Percentiles rank a stretch among this genome's conserved stretches.
Evolutionary conservation across 2,888 invertebrate genomes (phyloP).

Genomic region (Troilus luridus): DNA sequence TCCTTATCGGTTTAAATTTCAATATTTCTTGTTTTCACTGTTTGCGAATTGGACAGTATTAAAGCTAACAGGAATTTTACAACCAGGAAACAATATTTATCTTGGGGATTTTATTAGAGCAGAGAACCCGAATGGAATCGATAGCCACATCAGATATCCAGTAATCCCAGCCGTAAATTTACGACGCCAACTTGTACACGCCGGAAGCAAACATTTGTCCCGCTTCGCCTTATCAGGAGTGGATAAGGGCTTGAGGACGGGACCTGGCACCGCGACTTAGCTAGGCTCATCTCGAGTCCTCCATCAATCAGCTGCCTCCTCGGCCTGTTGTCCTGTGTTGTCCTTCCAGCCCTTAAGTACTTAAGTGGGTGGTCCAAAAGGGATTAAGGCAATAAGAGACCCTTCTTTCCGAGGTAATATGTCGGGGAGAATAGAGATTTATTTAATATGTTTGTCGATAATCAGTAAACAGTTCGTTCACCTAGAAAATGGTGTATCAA

Average conservation of each 20-base stretch:
- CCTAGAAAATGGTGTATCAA: too few species aligned
- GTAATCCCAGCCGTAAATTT: conserved; percentile 27
- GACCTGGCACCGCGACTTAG: background rate
- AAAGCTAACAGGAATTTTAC: too few species aligned
- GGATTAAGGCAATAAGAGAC: background rate
- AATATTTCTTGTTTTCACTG: too few species aligned
- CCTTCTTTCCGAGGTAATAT: background rate
- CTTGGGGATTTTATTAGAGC: background rate
- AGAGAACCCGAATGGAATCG: background rate
- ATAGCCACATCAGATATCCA: conserved; percentile 12
- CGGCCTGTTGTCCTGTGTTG: background rate
- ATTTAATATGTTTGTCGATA: background rate
- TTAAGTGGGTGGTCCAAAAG: background rate
- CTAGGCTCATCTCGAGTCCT: conserved; percentile 32
- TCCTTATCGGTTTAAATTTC: too few species aligned
- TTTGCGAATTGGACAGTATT: too few species aligned
- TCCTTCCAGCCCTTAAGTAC: background rate
- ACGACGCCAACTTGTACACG: conserved; percentile 44
- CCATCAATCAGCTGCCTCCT: conserved; percentile 25
- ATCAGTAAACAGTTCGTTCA: too few species aligned
- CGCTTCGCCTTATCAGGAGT: conserved; percentile 1
- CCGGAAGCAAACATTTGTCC: conserved; percentile 45
- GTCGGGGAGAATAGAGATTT: background rate
- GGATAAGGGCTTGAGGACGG: conserved; percentile 34
- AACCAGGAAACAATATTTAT: background rate